Percentiles rank a stretch among this genome's conserved stretches.
Conservation (phyloP, 2,797 vertebrate species). For the Erpetoichthys calabaricus region DNA sequence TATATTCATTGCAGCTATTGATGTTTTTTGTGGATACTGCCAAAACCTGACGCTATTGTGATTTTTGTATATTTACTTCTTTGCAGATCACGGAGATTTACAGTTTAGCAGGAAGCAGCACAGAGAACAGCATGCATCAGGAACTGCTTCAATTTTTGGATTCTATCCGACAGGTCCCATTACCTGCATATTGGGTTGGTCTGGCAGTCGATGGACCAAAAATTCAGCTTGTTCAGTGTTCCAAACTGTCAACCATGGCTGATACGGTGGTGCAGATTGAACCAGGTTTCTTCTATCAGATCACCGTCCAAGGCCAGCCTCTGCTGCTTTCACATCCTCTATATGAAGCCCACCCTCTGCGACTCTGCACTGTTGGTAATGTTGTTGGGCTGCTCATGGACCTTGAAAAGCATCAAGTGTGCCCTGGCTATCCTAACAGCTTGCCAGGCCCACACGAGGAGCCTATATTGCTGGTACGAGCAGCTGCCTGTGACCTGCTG, state of each 20-base stretch:
- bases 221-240: constrained; percentile 56
- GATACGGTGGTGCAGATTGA: constrained; percentile 53
- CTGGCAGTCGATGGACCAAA: constrained; percentile 48
- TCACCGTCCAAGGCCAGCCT: constrained; percentile 54
- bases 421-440: constrained; percentile 37
- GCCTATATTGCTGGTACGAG: constrained; percentile 42
- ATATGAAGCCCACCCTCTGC: constrained; percentile 38
- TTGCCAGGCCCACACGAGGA: constrained; percentile 4
- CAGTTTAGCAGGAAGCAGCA: constrained; percentile 35
- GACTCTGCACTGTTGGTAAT: constrained; percentile 24
- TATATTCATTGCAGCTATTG: too few species aligned
- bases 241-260: constrained; percentile 47
- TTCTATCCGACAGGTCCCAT: constrained; percentile 28
- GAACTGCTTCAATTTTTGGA: constrained; percentile 42
- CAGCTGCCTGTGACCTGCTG: constrained; percentile 51
- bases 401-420: constrained; percentile 45
- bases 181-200: constrained; percentile 53
- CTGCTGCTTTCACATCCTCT: constrained; percentile 50
- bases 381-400: constrained; percentile 44
- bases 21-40: too few species aligned
- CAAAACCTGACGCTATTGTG: too few species aligned
- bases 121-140: constrained; percentile 12
- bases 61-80: too few species aligned
- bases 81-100: constrained; percentile 55
- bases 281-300: constrained; percentile 43